Evolutionary conservation across 2,888 invertebrate species (phyloP).

Genomic region (Polylopha cassiicola): DNA sequence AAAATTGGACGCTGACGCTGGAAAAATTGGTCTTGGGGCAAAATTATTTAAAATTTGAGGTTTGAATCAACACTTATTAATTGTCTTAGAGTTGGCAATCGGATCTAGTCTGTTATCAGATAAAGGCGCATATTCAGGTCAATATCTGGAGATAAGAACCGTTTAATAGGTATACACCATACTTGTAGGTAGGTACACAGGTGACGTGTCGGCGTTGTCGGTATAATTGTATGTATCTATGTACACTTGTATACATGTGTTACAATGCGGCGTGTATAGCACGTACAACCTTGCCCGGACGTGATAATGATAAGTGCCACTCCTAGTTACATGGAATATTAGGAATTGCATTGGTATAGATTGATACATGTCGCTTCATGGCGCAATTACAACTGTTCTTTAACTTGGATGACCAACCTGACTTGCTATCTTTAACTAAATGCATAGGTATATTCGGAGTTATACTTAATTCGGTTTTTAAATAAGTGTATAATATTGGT

Average conservation of each 20-base stretch:
- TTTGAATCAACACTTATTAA: too few relatives aligned
- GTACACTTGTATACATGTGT: slow-evolving; percentile 10
- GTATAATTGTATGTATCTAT: not conserved
- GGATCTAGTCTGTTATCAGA: slow-evolving; percentile 46
- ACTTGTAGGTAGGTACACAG: too few relatives aligned
- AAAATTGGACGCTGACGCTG: too few relatives aligned
- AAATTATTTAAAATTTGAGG: too few relatives aligned
- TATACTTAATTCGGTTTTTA: too few relatives aligned
- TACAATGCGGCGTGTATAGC: too few relatives aligned
- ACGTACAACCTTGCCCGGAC: slow-evolving; percentile 26
- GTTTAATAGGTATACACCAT: slow-evolving; percentile 24
- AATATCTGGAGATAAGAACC: slow-evolving; percentile 58
- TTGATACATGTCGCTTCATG: slow-evolving; percentile 14
- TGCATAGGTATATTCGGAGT: too few relatives aligned
- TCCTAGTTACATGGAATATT: slow-evolving; percentile 21
- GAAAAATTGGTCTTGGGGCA: too few relatives aligned
- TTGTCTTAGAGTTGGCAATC: slow-evolving; percentile 19
- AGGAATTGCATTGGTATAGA: slow-evolving; percentile 16
- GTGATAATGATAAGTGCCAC: slow-evolving; percentile 37
- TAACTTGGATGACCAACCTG: too few relatives aligned
- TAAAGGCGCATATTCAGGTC: slow-evolving; percentile 64
- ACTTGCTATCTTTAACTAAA: too few relatives aligned
- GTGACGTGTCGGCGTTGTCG: slow-evolving; percentile 2
- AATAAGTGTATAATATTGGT: too few relatives aligned
- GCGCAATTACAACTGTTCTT: too few relatives aligned